Base-by-base conservation (phyloP, 2,797 vertebrate genomes). In the Fistularia commersonii region DNA sequence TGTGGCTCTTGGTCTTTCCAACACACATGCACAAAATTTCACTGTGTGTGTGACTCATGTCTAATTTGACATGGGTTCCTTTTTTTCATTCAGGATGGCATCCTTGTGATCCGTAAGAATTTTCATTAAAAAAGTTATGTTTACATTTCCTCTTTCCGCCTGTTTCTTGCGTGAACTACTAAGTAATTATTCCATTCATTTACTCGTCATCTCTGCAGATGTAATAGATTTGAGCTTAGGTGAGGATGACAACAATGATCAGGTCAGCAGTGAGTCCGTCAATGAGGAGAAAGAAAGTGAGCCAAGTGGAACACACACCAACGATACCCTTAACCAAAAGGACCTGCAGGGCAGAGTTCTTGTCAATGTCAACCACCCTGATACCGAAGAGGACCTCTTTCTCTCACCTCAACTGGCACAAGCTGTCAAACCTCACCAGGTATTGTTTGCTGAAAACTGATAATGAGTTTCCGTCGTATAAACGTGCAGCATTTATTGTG, bases 351-450 rank as follows among this genome's bases (percentile, higher is more conserved):
- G 94, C 42, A 88, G 89, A 42, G 95, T 98, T 45, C 91, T 98
- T 7, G 87, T 97, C 83, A 98, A 98, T 76, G 72, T 95, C 66
- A 96, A 94, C 82, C 96, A 95, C 57, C 94, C 93, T 10, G 74
- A 86, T 6, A 79, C 85, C 0, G 96, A 98, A 57, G 62, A 87
- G 41, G 95, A 98, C 71, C 86, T 98, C 67, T 97, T 93, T 76
- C 87, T 98, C 64, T 88, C 86, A 14, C 90, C 93, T 7, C 95
- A 98, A 82, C 86, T 98, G 67, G 92, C 94, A 6, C 83, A 79
- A 48, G 92, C 88, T 2, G 92, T 98, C 72, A 98, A 98, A 86
- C 93, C 95, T 75, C 95, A 97, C 85, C 95, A 97, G 94, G 95
- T 97, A 88, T 23, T 5, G 3, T 31, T 49, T 39, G 11, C 32